Conservation (phyloP, 2,113 vertebrate species). For the Dendropsophus ebraccatus region DNA sequence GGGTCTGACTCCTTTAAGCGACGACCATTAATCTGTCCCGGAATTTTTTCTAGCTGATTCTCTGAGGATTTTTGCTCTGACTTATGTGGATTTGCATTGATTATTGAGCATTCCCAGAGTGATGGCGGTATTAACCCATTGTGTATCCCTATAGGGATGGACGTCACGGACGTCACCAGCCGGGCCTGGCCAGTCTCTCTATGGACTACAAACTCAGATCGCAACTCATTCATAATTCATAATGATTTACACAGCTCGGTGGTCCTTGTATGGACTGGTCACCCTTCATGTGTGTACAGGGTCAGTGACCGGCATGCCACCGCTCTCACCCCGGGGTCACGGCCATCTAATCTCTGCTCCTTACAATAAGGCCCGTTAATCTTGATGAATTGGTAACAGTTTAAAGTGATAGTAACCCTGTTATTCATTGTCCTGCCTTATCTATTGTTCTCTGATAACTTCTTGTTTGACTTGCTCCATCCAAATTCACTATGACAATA, state of each 20-base stretch:
- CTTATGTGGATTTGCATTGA: constrained; percentile 24
- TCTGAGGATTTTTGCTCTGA: not conserved
- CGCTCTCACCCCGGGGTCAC: not conserved
- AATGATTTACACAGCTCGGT: not conserved
- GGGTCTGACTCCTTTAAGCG: not conserved
- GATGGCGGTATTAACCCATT: no score
- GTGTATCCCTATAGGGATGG: no score
- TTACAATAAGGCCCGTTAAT: not conserved
- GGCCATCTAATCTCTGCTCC: not conserved
- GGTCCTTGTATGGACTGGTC: not conserved
- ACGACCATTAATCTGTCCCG: constrained; percentile 26
- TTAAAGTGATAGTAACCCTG: not conserved
- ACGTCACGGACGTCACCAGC: no score
- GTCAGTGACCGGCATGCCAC: not conserved
- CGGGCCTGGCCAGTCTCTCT: no score
- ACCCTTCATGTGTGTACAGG: not conserved
- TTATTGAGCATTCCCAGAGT: not conserved
- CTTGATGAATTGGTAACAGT: not conserved
- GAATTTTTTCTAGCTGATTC: constrained; percentile 35
- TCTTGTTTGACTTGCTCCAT: no score
- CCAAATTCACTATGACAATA: no score
- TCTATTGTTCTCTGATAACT: no score
- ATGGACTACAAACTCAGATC: no score
- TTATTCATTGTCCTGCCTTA: not conserved
- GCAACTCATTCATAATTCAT: no score